Evolutionary conservation across 2,888 invertebrate species (phyloP).

Genomic region (Petrolisthes manimaculis): DNA sequence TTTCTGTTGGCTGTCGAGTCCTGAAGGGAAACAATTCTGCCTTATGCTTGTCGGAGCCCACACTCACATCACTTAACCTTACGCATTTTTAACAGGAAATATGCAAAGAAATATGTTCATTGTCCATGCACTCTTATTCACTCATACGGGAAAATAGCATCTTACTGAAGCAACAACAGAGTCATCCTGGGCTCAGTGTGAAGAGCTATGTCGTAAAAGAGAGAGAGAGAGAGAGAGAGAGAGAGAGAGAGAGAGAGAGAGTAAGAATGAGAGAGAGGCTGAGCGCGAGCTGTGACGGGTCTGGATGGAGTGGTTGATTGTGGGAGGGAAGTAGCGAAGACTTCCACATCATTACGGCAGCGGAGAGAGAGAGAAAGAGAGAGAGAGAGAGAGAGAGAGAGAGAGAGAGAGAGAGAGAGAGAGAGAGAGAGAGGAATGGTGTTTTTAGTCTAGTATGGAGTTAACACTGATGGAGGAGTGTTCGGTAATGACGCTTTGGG

Average conservation of each 20-base stretch:
- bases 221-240: background rate
- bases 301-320: background rate
- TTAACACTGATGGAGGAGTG: conserved; percentile 38
- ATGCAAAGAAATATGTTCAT: too few relatives aligned
- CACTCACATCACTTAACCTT: too few relatives aligned
- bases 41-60: too few relatives aligned
- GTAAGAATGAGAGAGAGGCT: background rate
- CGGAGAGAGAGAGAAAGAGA: background rate
- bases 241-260: background rate
- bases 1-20: conserved; percentile 40
- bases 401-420: conserved; percentile 1
- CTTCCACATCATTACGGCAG: conserved; percentile 31
- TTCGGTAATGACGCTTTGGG: conserved; percentile 38
- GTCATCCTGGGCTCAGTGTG: too few relatives aligned
- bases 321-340: conserved; percentile 18
- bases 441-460: conserved; percentile 31
- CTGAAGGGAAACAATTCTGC: conserved; percentile 20
- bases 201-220: too few relatives aligned
- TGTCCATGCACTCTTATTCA: too few relatives aligned
- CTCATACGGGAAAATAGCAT: too few relatives aligned
- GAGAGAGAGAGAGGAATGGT: conserved; percentile 16
- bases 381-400: background rate
- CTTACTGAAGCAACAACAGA: too few relatives aligned
- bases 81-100: too few relatives aligned
- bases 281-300: background rate